Evolutionary conservation across 2,888 invertebrate genomes (phyloP).

Genomic region (Lepetodrilus schrolli): DNA sequence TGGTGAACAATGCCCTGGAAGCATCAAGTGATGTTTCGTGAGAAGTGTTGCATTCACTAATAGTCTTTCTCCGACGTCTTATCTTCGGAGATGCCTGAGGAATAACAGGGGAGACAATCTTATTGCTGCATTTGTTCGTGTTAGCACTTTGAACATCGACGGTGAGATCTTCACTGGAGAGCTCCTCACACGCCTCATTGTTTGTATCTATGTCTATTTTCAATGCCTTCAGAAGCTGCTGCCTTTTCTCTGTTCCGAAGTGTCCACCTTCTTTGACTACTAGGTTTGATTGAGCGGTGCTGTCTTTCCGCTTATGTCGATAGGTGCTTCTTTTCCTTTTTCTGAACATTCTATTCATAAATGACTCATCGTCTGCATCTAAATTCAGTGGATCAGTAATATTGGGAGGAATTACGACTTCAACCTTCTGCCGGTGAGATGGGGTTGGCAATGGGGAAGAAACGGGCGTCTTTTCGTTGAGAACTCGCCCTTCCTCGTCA

Average conservation of each 20-base stretch:
- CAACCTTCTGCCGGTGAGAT: conserved; percentile 84
- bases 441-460: conserved; percentile 92
- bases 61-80: conserved; percentile 57
- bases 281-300: background rate
- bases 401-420: conserved; percentile 93
- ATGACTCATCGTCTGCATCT: conserved; percentile 70
- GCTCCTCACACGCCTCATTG: background rate
- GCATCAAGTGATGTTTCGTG: conserved; percentile 40
- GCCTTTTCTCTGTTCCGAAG: conserved; percentile 52
- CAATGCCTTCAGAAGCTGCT: conserved; percentile 57
- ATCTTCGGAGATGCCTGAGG: conserved; percentile 62
- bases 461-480: conserved; percentile 91
- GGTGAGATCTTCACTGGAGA: background rate
- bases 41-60: conserved; percentile 52
- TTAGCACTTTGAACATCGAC: background rate
- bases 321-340: conserved; percentile 54
- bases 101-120: conserved; percentile 69
- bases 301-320: conserved; percentile 48
- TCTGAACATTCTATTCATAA: conserved; percentile 44
- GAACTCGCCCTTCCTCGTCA: conserved; percentile 70
- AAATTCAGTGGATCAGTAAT: conserved; percentile 93
- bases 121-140: conserved; percentile 29
- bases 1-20: conserved; percentile 36
- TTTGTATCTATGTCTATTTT: conserved; percentile 52
- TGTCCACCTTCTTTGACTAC: conserved; percentile 1